Evolutionary conservation across 2,888 invertebrate genomes (phyloP).

Genomic region (Cerastis rubricosa): DNA sequence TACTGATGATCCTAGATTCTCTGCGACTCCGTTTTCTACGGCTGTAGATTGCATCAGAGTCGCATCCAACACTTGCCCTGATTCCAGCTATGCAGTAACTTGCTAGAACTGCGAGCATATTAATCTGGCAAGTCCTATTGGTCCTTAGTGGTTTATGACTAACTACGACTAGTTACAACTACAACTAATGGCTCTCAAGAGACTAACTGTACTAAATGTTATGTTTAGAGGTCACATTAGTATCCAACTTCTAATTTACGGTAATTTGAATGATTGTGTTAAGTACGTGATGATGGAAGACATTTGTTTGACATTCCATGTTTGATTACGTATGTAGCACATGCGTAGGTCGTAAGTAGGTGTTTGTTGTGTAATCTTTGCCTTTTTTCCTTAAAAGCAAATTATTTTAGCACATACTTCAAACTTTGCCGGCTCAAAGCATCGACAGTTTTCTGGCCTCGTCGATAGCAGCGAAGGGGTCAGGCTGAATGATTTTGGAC

Average conservation of each 20-base stretch:
- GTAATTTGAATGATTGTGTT: slow-evolving; percentile 48
- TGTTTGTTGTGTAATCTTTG: slow-evolving; percentile 9
- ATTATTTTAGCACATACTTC: not conserved
- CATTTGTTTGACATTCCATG: slow-evolving; percentile 50
- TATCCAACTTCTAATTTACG: slow-evolving; percentile 29
- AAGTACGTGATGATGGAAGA: slow-evolving; percentile 49
- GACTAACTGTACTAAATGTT: not conserved
- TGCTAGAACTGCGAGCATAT: not conserved
- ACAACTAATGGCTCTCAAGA: slow-evolving; percentile 5
- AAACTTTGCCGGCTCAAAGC: not conserved
- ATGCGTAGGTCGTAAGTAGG: slow-evolving; percentile 19
- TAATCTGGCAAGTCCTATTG: slow-evolving; percentile 23
- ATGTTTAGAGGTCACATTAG: slow-evolving; percentile 31
- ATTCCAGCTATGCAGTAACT: not conserved
- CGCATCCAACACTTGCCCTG: not conserved
- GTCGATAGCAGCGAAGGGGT: not conserved
- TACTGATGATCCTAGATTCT: not conserved
- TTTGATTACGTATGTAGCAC: slow-evolving; percentile 22
- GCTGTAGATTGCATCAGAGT: not conserved
- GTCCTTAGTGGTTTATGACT: slow-evolving; percentile 23
- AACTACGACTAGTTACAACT: not conserved
- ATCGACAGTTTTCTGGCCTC: not conserved
- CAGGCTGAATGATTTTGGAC: not conserved
- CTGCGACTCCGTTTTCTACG: not conserved
- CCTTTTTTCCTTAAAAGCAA: slow-evolving; percentile 14